These are phyloP conservation scores for Lypha dubia DNA, from an alignment of 2,888 invertebrate species.

Conservation along the genomic window DNA sequence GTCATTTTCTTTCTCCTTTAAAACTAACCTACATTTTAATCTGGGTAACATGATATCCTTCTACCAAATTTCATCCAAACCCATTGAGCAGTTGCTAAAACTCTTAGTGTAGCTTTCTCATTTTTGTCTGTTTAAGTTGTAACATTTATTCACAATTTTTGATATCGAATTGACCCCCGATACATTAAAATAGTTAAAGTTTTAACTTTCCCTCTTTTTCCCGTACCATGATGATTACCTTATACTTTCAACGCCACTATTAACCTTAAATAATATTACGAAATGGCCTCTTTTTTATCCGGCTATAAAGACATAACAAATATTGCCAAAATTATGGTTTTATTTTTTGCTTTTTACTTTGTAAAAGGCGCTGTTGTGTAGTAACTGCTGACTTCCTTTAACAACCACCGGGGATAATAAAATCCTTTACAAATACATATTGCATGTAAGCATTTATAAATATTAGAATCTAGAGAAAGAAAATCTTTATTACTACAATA, in stretches of 20 bases:
- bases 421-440: conserved; percentile 35
- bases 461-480: background rate
- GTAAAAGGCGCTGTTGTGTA: conserved; percentile 9
- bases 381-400: conserved; percentile 14
- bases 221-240: conserved; percentile 2
- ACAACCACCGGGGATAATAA: conserved; percentile 27
- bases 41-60: no score
- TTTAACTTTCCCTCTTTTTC: background rate
- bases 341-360: conserved; percentile 24
- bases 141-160: background rate
- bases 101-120: no score
- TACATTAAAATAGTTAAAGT: conserved; percentile 15
- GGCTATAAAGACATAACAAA: conserved; percentile 44
- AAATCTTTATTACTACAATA: conserved; percentile 51
- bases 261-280: conserved; percentile 37
- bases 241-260: conserved; percentile 33
- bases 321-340: conserved; percentile 46
- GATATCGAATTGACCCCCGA: conserved; percentile 17
- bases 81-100: no score
- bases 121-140: background rate
- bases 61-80: no score
- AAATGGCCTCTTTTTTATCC: conserved; percentile 31
- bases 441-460: conserved; percentile 5
- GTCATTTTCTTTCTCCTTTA: no score
- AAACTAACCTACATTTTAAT: no score